Conservation (phyloP, 2,797 vertebrate species). For the Cossypha niveicapilla region DNA sequence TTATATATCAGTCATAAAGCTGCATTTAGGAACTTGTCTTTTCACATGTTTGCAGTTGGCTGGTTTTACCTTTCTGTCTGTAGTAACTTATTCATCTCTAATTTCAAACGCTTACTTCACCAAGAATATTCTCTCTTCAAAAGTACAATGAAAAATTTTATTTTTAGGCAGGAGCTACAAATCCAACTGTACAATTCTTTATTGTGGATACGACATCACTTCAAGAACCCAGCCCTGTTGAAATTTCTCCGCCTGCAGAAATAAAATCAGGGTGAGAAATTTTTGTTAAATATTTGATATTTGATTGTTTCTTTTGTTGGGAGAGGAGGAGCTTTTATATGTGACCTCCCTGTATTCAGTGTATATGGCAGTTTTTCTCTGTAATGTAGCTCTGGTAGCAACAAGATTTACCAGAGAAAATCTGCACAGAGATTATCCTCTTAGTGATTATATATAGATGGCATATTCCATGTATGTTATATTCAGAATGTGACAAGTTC, state of each 20-base stretch:
- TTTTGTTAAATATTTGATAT: background rate
- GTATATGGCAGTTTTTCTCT: background rate
- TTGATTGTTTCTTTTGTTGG: background rate
- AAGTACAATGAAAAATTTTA: conserved; percentile 18
- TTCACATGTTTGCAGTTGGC: background rate
- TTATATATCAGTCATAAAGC: background rate
- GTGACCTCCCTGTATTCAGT: background rate
- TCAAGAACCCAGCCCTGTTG: accelerated
- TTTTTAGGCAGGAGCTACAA: conserved; percentile 77
- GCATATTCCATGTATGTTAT: conserved; percentile 69
- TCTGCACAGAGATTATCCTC: conserved; percentile 65
- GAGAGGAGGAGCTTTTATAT: conserved; percentile 6
- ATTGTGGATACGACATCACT: conserved; percentile 54
- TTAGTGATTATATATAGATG: conserved; percentile 68
- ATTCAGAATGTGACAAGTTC: conserved; percentile 69
- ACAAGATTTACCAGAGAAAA: conserved; percentile 59
- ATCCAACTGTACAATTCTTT: conserved; percentile 76
- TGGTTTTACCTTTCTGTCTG: background rate
- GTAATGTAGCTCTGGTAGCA: conserved; percentile 24
- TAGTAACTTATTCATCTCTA: background rate
- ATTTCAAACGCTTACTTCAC: background rate
- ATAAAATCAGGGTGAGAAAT: conserved; percentile 68
- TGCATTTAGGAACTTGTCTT: background rate
- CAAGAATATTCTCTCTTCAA: background rate
- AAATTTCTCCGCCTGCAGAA: conserved; percentile 68